Evolutionary conservation across 2,888 invertebrate species (phyloP), one percentile per base, ranked within the genome.

Genomic region (Mythimna lalbum): DNA sequence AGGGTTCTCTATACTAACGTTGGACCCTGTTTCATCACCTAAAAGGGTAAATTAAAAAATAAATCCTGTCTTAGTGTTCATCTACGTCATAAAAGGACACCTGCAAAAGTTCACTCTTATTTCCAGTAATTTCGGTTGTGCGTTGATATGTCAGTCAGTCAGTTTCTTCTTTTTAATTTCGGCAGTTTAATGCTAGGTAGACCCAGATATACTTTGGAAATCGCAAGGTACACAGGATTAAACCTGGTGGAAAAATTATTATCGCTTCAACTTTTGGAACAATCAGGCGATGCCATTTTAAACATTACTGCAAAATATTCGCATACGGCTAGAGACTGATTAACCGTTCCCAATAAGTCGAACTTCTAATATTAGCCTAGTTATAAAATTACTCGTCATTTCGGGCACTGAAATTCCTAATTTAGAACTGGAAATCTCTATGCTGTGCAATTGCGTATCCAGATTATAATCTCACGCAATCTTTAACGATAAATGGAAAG

Each of bases 401-500:
- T 52, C 12, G 19, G 4, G 19, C 4, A 31, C 2, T 12, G 23
- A 31, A 57, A 31, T 6, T 21, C 1, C 12, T 33, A 31, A 31
- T n/a, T 43, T 36, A 2, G 27, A 74, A 19, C n/a, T 21, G 10
- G 21, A 49, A 49, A 49, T 49, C 9, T 47, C 19, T 19, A 19
- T 36, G n/a, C n/a, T 23, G 33, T 53, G n/a, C 2, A 43, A 43
- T 43, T 43, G 17, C 43, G 4, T 33, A 43, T 47, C n/a, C 10
- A 52, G 21, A 59, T 49, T 63, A 39, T 19, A 6, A 63, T 39
- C 17, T 47, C 31, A 60, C 36, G 39, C 61, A 63, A 76, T 70
- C 50, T 56, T 17, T 49, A 12, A 43, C n/a, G 17, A 49, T 50
- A 31, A 76, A 69, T 23, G 50, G 47, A 75, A 64, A 63, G 14